phyloP scores from a whole-genome alignment of 1,140 invertebrate species.

The Mya arenaria region DNA sequence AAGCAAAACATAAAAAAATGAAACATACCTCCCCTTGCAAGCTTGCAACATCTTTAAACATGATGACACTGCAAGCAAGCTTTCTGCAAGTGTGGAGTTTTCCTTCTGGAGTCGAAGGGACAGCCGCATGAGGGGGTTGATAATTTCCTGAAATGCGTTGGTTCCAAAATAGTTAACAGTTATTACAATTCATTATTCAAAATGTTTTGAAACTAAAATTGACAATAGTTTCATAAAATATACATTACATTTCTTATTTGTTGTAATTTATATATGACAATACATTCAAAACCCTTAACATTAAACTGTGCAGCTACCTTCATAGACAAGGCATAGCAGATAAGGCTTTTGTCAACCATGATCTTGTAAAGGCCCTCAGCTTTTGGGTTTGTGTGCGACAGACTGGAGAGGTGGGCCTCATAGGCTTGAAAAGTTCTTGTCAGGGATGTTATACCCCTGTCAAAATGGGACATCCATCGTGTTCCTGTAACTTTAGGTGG shows the following conservation, averaged over 20 bases:
- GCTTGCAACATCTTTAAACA: background rate
- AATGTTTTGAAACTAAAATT: no score
- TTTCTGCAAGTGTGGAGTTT: background rate
- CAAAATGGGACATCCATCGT: slow-evolving; percentile 30
- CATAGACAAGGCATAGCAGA: no score
- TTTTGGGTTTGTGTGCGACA: slow-evolving; percentile 17
- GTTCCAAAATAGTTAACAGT: no score
- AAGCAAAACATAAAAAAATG: no score
- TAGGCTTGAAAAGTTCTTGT: background rate
- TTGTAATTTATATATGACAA: no score
- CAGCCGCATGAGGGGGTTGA: background rate
- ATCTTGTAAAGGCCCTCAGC: slow-evolving; percentile 28
- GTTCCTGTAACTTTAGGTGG: slow-evolving; percentile 30
- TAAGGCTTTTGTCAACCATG: slow-evolving; percentile 21
- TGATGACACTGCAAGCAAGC: background rate
- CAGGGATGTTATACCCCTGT: background rate
- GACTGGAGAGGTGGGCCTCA: slow-evolving; percentile 42
- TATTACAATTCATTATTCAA: no score
- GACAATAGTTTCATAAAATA: no score
- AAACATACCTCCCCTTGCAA: background rate
- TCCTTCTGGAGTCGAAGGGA: background rate
- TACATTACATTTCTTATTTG: no score
- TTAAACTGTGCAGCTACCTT: no score
- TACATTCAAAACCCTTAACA: no score
- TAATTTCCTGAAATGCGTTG: no score